Percentiles rank a stretch among this genome's conserved stretches.
phyloP scores from a whole-genome alignment of 2,888 invertebrate species.

The Tenthredo scrophulariae region DNA sequence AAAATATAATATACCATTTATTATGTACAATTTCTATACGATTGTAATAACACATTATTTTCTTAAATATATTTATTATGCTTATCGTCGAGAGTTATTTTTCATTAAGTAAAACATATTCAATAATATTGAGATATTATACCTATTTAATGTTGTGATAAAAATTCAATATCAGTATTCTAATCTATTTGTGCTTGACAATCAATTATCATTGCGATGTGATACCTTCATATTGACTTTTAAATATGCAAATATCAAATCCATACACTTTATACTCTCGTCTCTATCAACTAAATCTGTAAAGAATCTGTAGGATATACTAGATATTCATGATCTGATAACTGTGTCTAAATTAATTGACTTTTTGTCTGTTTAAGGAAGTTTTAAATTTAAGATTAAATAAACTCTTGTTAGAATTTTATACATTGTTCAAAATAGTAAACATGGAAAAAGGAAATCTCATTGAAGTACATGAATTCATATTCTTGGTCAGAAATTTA shows the following conservation, averaged over 20 bases:
- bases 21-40: constrained; percentile 41
- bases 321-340: neutral
- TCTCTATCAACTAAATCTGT: neutral
- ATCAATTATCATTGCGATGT: neutral
- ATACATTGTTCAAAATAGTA: neutral
- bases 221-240: neutral
- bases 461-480: neutral
- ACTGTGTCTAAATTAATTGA: neutral
- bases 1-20: constrained; percentile 49
- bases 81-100: neutral
- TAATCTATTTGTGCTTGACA: constrained; percentile 29
- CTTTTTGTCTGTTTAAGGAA: neutral
- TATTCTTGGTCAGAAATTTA: neutral
- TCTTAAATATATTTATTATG: constrained; percentile 22
- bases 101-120: constrained; percentile 11
- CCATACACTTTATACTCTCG: neutral
- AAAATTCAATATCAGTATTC: constrained; percentile 16
- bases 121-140: neutral
- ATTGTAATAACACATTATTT: constrained; percentile 28
- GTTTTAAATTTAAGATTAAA: neutral
- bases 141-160: constrained; percentile 27
- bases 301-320: neutral
- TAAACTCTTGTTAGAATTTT: neutral
- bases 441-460: neutral
- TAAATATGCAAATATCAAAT: constrained; percentile 1